Conservation (phyloP, 64 coral and sea anemone species). For the Stichodactyla mertensii region DNA sequence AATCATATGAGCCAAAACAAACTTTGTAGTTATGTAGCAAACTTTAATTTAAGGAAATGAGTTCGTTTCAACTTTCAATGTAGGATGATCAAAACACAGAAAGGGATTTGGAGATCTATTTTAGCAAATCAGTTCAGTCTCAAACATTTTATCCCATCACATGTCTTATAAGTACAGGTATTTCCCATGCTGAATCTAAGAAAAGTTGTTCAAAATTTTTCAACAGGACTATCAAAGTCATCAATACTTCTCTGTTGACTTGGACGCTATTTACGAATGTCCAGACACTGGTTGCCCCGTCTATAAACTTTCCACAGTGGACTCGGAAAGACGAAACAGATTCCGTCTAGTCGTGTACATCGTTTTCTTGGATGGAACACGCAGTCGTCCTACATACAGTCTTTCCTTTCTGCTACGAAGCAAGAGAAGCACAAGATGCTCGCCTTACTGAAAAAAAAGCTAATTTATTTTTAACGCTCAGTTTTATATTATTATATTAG, state of each 20-base stretch:
- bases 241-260: slow-evolving; percentile 68
- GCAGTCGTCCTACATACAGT: slow-evolving; percentile 72
- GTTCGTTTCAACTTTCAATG: no score
- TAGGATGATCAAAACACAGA: no score
- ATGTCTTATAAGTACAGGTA: neutral
- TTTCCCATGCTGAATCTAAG: neutral
- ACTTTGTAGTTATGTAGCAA: no score
- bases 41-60: no score
- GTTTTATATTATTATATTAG: neutral
- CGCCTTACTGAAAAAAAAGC: slow-evolving; percentile 31
- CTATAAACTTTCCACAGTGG: slow-evolving; percentile 85
- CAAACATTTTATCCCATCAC: no score
- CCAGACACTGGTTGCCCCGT: slow-evolving; percentile 60
- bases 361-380: slow-evolving; percentile 51
- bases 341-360: slow-evolving; percentile 68
- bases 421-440: slow-evolving; percentile 46
- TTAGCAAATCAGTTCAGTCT: neutral
- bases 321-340: slow-evolving; percentile 71
- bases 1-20: no score
- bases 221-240: slow-evolving; percentile 50
- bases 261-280: slow-evolving; percentile 69
- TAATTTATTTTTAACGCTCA: neutral
- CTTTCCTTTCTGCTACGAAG: slow-evolving; percentile 66
- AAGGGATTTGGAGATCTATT: no score
- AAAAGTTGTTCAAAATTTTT: neutral